Evolutionary conservation across 1,140 invertebrate species (phyloP), one percentile per base, ranked within the genome.

Genomic region (Brachionus asplanchnoidis): DNA sequence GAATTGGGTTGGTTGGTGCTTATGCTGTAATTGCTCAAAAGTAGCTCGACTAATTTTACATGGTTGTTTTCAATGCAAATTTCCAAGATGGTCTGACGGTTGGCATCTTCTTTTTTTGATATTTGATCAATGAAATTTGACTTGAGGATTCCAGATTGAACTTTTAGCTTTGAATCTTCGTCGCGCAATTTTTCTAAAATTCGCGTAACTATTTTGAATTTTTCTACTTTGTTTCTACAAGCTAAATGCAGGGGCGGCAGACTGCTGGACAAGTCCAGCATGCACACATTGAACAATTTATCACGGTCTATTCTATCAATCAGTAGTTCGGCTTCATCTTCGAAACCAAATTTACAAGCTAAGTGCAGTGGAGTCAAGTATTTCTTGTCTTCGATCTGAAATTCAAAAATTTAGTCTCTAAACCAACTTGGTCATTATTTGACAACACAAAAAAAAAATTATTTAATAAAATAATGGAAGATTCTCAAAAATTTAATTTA

Each of bases 41-140:
- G 40, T 12, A 60, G 17, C 28, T 82, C 79, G 14, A 82, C 79
- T 14, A 82, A 40, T 23, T 46, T 82, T 28, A 82, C 36, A 82
- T 82, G 79, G 23, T 82, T 82, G 36, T 82, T 82, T 44, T 82
- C 79, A 46, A 82, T 46, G 40, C 53, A 60, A 20, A 82, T 82
- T n/a, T 65, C 36, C 17, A 65, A 17, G 6, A 82, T 82, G 20
- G 50, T 82, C 14, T 82, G 79, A 1, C 65, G 28, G 14, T 60
- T 82, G 4, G 23, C 11, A 14, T 82, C 79, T 40, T 82, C 79
- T 82, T 82, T 82, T 60, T 82, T 82, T 9, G 65, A 65, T 82
- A 82, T 65, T 44, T 42, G 40, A 12, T 82, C 36, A 3, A 82
- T 17, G 17, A 26, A 60, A 4, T 80, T 80, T 32, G 77, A 36